A percentile compares a stretch with the other conserved stretches of the same genome.
Conservation (phyloP, 1,140 invertebrate species). For the Zaprionus capensis region DNA sequence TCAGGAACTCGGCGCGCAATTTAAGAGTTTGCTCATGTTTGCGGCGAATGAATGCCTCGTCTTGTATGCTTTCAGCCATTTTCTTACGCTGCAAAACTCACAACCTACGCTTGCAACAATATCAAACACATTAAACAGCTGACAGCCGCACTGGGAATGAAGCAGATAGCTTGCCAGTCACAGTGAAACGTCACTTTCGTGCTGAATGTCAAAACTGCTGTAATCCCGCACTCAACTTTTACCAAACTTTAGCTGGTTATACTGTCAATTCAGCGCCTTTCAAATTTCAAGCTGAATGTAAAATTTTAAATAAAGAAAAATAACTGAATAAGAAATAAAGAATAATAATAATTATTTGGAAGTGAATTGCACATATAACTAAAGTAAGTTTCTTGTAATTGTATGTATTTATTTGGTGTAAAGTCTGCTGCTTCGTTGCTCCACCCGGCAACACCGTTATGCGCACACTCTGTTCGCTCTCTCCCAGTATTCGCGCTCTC, state of each 20-base stretch:
- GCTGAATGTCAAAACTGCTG: conserved; percentile 12
- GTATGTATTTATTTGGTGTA: conserved; percentile 13
- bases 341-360: background rate
- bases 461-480: conserved; percentile 35
- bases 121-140: conserved; percentile 54
- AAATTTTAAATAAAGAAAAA: background rate
- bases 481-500: conserved; percentile 5
- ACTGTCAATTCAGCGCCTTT: conserved; percentile 25
- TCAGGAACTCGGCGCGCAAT: conserved; percentile 87
- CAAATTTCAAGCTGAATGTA: conserved; percentile 6
- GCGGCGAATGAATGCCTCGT: conserved; percentile 65
- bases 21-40: conserved; percentile 79
- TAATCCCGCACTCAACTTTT: conserved; percentile 3
- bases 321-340: background rate
- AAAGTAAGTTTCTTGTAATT: conserved; percentile 22
- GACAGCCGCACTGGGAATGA: conserved; percentile 31
- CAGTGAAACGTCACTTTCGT: background rate
- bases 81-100: conserved; percentile 43
- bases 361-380: background rate
- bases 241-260: conserved; percentile 23
- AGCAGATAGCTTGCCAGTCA: conserved; percentile 31
- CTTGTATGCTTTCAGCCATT: conserved; percentile 62
- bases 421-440: conserved; percentile 70
- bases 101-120: conserved; percentile 26
- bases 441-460: conserved; percentile 40